phyloP scores from a whole-genome alignment of 2,888 invertebrate species.

The Pachliopta kotzebuea region DNA sequence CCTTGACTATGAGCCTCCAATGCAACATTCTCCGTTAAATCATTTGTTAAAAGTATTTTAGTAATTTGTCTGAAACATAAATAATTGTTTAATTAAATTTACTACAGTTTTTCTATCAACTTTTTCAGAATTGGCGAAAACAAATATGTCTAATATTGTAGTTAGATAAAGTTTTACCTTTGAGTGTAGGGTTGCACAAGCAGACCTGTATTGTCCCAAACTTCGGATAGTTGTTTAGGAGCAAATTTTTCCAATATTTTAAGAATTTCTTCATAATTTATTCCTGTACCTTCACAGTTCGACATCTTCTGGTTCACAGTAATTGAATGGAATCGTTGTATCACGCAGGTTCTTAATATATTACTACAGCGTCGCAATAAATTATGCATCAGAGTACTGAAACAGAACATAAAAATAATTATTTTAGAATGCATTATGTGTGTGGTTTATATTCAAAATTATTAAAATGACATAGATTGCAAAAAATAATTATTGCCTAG shows the following conservation, averaged over 20 bases:
- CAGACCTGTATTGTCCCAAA: slow-evolving; percentile 97
- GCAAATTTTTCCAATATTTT: slow-evolving; percentile 85
- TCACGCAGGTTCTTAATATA: slow-evolving; percentile 39
- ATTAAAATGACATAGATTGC: no score
- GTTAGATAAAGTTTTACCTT: slow-evolving; percentile 50
- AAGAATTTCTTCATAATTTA: slow-evolving; percentile 76
- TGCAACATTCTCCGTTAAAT: slow-evolving; percentile 93
- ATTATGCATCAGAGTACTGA: slow-evolving; percentile 61
- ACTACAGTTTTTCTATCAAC: neutral
- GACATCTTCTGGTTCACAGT: slow-evolving; percentile 49
- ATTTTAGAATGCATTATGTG: no score
- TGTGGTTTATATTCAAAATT: no score
- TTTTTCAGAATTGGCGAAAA: no score
- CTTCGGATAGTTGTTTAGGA: slow-evolving; percentile 85
- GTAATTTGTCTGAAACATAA: slow-evolving; percentile 70
- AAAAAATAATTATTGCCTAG: no score
- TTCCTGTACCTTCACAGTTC: slow-evolving; percentile 57
- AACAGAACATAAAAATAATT: slow-evolving; percentile 33
- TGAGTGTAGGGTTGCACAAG: slow-evolving; percentile 88
- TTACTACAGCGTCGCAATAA: slow-evolving; percentile 44
- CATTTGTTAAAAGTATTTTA: slow-evolving; percentile 92
- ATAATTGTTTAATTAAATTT: neutral
- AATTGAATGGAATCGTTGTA: slow-evolving; percentile 42
- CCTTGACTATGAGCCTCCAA: slow-evolving; percentile 86
- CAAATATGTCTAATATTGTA: neutral